Percentiles rank a stretch among this genome's conserved stretches.
Evolutionary conservation across 30 jellyfish, hydroid and myxozoan genomes (phyloP).

Genomic region (Cassiopea andromeda): DNA sequence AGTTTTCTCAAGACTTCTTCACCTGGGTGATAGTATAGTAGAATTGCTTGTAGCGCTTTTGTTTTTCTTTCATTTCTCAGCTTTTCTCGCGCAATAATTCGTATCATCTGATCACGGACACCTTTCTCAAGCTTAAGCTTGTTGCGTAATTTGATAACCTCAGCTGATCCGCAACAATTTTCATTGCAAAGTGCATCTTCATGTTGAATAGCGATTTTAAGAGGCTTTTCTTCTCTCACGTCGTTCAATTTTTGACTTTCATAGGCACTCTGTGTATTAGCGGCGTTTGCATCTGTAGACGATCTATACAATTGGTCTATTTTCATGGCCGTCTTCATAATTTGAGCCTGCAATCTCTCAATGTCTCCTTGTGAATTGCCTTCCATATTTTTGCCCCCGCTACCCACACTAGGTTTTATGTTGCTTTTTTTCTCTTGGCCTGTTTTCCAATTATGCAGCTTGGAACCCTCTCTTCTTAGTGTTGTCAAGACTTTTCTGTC

Average conservation of each 20-base stretch:
- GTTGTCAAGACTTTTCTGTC: not conserved
- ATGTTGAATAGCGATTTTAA: not conserved
- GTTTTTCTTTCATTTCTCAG: slow-evolving; percentile 30
- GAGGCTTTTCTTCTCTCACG: not conserved
- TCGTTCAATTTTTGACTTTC: not conserved
- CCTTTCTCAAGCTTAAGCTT: slow-evolving; percentile 22
- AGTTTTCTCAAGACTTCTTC: slow-evolving; percentile 9
- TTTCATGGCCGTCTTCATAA: slow-evolving; percentile 31
- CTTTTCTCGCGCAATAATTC: slow-evolving; percentile 43
- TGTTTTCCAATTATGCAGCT: not conserved
- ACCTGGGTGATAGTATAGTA: slow-evolving; percentile 36
- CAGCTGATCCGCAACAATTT: slow-evolving; percentile 15
- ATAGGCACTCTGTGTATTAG: not conserved
- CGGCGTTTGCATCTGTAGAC: not conserved
- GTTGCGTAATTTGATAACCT: slow-evolving; percentile 6
- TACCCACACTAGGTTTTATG: not conserved
- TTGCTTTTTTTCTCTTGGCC: not conserved
- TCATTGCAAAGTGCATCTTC: not conserved
- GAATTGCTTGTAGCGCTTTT: slow-evolving; percentile 34
- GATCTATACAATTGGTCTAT: slow-evolving; percentile 25
- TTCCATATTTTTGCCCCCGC: not conserved
- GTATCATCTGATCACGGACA: slow-evolving; percentile 40
- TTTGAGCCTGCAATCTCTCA: slow-evolving; percentile 21
- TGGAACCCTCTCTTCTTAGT: not conserved
- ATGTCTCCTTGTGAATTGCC: slow-evolving; percentile 1